These are phyloP conservation scores for Gopherus evgoodei DNA, from an alignment of 2,113 vertebrate genomes.

Conservation along the genomic window DNA sequence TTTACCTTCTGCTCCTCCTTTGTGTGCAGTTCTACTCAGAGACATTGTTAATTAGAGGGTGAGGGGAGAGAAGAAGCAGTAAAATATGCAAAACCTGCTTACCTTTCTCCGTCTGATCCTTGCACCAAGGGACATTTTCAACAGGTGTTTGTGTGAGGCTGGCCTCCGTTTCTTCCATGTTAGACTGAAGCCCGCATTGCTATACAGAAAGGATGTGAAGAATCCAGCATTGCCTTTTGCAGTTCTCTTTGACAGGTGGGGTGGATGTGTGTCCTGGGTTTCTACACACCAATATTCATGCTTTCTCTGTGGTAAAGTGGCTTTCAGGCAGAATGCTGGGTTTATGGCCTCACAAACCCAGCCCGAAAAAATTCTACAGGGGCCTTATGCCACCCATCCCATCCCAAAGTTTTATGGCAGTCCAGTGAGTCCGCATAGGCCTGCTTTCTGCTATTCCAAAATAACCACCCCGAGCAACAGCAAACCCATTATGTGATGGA, in stretches of 20 bases:
- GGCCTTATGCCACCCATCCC: background rate
- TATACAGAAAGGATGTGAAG: background rate
- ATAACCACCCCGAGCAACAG: background rate
- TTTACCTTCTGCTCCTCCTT: background rate
- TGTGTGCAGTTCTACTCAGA: background rate
- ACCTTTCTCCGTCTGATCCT: background rate
- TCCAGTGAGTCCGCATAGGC: background rate
- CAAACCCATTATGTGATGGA: background rate
- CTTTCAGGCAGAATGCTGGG: background rate
- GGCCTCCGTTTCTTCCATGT: background rate
- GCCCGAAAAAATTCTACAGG: background rate
- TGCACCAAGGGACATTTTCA: background rate
- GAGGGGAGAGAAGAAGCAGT: background rate
- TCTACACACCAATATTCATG: background rate
- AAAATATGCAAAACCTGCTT: background rate
- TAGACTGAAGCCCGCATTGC: background rate
- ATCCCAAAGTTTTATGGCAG: background rate
- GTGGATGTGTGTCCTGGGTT: background rate
- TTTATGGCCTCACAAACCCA: background rate
- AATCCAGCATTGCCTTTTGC: background rate
- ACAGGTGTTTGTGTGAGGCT: accelerated
- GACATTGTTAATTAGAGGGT: background rate
- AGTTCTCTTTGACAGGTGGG: background rate
- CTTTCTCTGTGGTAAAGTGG: background rate
- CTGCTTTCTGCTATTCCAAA: background rate